Conservation (phyloP, 2,797 vertebrate species). For the Protosalanx chinensis region DNA sequence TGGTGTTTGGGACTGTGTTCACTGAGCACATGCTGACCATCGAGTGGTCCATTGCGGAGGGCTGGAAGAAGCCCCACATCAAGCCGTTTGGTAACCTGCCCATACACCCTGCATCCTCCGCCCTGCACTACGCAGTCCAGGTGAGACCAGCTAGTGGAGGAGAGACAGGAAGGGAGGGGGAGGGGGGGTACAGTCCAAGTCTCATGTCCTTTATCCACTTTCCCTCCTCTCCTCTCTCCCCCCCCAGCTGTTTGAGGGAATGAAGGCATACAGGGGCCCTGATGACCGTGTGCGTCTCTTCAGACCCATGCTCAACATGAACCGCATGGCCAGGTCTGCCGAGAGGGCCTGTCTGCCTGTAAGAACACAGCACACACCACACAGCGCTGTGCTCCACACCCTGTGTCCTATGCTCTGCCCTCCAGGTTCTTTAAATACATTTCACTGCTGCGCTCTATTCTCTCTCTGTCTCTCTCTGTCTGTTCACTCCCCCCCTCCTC, state of each 20-base stretch:
- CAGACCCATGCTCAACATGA: slow-evolving; percentile 86
- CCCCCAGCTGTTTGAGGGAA: slow-evolving; percentile 84
- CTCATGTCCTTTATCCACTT: background rate
- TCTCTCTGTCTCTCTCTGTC: background rate
- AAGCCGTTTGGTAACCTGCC: slow-evolving; percentile 82
- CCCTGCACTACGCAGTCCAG: slow-evolving; percentile 84
- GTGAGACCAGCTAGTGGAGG: slow-evolving; percentile 59
- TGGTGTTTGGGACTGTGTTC: slow-evolving; percentile 81
- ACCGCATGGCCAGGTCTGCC: slow-evolving; percentile 81
- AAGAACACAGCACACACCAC: slow-evolving; percentile 31
- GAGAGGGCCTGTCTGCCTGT: slow-evolving; percentile 82
- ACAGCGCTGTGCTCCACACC: background rate
- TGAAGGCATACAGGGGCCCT: slow-evolving; percentile 85
- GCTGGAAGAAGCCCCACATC: slow-evolving; percentile 85
- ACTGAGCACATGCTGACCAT: slow-evolving; percentile 90
- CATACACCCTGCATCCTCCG: slow-evolving; percentile 79
- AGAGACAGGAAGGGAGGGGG: background rate
- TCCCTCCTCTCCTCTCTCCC: background rate
- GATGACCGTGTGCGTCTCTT: slow-evolving; percentile 83
- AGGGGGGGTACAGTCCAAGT: background rate
- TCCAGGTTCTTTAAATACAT: background rate
- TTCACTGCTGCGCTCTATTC: background rate
- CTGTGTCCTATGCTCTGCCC: no score
- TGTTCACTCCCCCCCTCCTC: slow-evolving; percentile 4
- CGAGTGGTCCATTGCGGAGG: slow-evolving; percentile 79